Evolutionary conservation across 2,113 vertebrate genomes (phyloP).

Genomic region (Ariopsis seemanni): DNA sequence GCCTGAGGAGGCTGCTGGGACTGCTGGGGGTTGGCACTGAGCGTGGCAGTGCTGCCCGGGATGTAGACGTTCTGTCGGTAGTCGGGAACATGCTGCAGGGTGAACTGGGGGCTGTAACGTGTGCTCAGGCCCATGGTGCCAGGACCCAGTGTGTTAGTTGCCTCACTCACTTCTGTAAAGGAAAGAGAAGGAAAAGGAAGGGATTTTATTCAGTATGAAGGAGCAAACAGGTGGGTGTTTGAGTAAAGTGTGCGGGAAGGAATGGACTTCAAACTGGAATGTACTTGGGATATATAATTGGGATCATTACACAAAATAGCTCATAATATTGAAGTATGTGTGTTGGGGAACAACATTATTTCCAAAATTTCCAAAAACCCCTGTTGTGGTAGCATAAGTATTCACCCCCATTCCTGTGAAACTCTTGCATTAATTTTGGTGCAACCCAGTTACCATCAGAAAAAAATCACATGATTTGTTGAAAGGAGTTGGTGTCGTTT

Average conservation of each 20-base stretch:
- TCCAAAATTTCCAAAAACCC: not conserved
- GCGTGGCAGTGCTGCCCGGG: constrained; percentile 92
- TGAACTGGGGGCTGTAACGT: constrained; percentile 96
- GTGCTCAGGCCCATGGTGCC: constrained; percentile 96
- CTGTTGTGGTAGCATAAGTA: not conserved
- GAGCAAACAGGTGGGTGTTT: not conserved
- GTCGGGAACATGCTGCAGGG: constrained; percentile 94
- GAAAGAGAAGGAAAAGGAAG: constrained; percentile 7
- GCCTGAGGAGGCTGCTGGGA: constrained; percentile 78
- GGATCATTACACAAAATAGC: not conserved
- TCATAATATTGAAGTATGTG: not conserved
- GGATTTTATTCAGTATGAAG: not conserved
- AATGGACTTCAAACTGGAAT: not conserved
- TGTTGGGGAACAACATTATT: not conserved
- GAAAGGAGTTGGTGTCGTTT: not conserved
- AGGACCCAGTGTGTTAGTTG: constrained; percentile 82
- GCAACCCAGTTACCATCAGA: not conserved
- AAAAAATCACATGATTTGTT: not conserved
- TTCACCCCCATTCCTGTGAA: not conserved
- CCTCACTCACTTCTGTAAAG: constrained; percentile 85
- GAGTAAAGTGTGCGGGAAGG: not conserved
- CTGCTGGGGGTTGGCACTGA: constrained; percentile 81
- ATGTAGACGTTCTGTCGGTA: constrained; percentile 99
- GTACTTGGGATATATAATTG: not conserved
- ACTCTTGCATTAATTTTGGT: not conserved